Conservation (phyloP, 2,797 vertebrate genomes). For the Fundulus diaphanus region DNA sequence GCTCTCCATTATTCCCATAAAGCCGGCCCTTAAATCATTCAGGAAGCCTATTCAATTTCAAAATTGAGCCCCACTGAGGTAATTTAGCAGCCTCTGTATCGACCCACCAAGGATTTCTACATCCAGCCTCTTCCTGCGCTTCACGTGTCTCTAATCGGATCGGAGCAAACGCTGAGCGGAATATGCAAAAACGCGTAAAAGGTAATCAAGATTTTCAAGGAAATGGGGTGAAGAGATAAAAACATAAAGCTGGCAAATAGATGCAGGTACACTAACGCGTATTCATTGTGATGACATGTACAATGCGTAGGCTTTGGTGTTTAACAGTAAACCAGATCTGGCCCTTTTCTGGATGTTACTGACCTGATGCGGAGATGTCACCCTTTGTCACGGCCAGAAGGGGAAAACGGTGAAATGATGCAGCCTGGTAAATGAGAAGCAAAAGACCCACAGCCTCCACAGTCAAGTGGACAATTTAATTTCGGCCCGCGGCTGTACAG, state of each 20-base stretch:
- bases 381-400: neutral
- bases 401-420: neutral
- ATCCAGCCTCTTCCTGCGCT: constrained; percentile 39
- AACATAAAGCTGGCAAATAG: neutral
- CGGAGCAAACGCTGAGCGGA: constrained; percentile 26
- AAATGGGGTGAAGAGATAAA: neutral
- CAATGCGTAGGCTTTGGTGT: neutral
- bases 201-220: constrained; percentile 6
- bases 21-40: constrained; percentile 64
- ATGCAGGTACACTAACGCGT: neutral
- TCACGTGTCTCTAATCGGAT: constrained; percentile 11
- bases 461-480: constrained; percentile 15
- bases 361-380: neutral
- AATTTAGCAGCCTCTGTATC: constrained; percentile 59
- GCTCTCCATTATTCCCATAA: constrained; percentile 63
- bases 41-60: constrained; percentile 66
- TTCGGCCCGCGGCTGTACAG: neutral
- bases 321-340: neutral
- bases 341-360: neutral
- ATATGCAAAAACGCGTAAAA: constrained; percentile 5
- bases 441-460: constrained; percentile 13
- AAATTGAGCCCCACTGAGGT: constrained; percentile 62
- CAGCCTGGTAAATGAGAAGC: constrained; percentile 9
- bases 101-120: constrained; percentile 54
- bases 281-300: neutral